Conservation (phyloP, 2,888 invertebrate species). For the Lutraria lutraria region DNA sequence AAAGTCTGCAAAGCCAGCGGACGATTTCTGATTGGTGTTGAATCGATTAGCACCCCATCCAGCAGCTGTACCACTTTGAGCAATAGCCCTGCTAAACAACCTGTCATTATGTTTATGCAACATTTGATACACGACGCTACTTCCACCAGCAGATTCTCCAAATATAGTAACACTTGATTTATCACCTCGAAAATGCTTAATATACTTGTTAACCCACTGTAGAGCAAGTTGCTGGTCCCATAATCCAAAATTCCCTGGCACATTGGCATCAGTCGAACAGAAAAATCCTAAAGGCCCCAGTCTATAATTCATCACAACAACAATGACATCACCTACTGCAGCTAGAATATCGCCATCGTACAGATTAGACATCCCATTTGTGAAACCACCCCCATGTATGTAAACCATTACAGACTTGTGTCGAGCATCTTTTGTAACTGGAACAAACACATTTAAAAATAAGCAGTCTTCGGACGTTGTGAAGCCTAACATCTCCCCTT, state of each 20-base stretch:
- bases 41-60: not conserved
- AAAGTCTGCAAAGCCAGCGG: not conserved
- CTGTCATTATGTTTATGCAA: constrained; percentile 47
- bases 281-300: constrained; percentile 88
- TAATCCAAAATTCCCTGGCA: constrained; percentile 87
- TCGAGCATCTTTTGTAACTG: not conserved
- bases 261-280: constrained; percentile 87
- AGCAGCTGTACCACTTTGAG: constrained; percentile 50
- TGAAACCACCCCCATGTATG: not conserved
- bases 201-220: constrained; percentile 90
- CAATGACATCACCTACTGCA: constrained; percentile 86
- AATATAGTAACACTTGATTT: constrained; percentile 91
- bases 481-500: not conserved
- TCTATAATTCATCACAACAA: constrained; percentile 88
- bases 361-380: constrained; percentile 68
- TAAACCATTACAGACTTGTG: not conserved
- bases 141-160: constrained; percentile 91
- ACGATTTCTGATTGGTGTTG: not conserved
- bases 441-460: not conserved
- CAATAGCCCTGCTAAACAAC: constrained; percentile 44
- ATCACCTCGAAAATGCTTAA: constrained; percentile 93
- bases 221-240: constrained; percentile 87
- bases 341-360: constrained; percentile 82
- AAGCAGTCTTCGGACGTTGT: not conserved
- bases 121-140: constrained; percentile 44